A percentile compares a stretch with the other conserved stretches of the same genome.
These are phyloP conservation scores for Ormyrus thymus DNA, from an alignment of 2,888 invertebrate genomes.

Conservation along the genomic window DNA sequence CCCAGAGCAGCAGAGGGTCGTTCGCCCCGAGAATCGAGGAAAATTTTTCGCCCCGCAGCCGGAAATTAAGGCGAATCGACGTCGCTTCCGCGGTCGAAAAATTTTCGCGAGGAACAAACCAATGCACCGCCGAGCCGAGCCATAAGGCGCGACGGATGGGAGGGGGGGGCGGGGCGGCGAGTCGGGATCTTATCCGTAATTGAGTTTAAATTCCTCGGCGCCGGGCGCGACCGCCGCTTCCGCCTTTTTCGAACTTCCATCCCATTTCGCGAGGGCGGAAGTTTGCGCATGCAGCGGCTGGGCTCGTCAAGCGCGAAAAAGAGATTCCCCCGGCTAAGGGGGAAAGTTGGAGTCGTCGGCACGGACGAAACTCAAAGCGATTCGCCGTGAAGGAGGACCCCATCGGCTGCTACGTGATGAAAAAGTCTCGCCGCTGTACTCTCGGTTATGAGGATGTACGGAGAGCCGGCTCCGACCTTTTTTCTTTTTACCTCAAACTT, in stretches of 20 bases:
- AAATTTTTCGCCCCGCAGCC: too few relatives aligned
- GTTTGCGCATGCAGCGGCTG: slow-evolving; percentile 2
- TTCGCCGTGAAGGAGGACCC: slow-evolving; percentile 15
- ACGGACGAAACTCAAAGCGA: slow-evolving; percentile 51
- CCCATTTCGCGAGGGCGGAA: slow-evolving; percentile 38
- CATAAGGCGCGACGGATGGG: not conserved
- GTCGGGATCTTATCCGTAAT: slow-evolving; percentile 55
- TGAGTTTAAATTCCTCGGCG: slow-evolving; percentile 53
- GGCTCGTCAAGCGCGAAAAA: slow-evolving; percentile 22
- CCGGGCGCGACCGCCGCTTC: slow-evolving; percentile 22
- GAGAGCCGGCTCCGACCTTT: not conserved
- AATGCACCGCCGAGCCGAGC: not conserved
- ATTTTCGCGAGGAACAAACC: too few relatives aligned
- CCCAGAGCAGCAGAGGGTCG: slow-evolving; percentile 6
- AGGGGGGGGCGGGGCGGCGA: not conserved
- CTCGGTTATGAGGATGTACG: not conserved
- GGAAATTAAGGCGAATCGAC: too few relatives aligned
- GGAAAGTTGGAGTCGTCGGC: slow-evolving; percentile 45
- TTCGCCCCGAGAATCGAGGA: not conserved
- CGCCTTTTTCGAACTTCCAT: slow-evolving; percentile 54
- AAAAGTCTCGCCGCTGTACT: slow-evolving; percentile 45
- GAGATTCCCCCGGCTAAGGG: slow-evolving; percentile 23
- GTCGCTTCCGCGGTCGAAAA: too few relatives aligned
- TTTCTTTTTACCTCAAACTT: slow-evolving; percentile 3
- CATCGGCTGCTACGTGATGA: slow-evolving; percentile 44